A percentile compares a stretch with the other conserved stretches of the same genome.
These are phyloP conservation scores for Blastobasis adustella DNA, from an alignment of 2,888 invertebrate genomes.

Conservation along the genomic window DNA sequence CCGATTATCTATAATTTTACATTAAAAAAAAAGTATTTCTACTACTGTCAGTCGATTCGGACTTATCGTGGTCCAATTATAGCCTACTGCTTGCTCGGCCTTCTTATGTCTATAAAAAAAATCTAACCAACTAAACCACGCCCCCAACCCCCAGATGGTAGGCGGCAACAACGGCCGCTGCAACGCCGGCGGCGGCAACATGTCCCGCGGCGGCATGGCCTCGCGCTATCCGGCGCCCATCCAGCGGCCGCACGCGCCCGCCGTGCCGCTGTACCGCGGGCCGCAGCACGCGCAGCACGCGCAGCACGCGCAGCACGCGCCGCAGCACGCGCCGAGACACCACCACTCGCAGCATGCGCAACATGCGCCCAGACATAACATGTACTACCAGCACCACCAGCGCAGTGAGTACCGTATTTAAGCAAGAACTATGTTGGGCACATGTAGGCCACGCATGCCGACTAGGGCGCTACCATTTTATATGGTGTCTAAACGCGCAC, in stretches of 20 bases:
- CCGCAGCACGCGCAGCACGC: constrained; percentile 17
- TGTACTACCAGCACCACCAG: constrained; percentile 65
- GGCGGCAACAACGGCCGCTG: constrained; percentile 48
- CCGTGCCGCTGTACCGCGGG: constrained; percentile 51
- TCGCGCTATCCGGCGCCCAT: constrained; percentile 74
- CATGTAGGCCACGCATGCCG: no score
- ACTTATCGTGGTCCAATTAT: no score
- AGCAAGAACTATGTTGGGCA: no score
- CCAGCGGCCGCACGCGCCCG: constrained; percentile 68
- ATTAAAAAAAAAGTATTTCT: no score
- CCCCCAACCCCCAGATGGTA: constrained; percentile 38
- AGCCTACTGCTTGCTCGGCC: no score
- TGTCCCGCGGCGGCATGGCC: constrained; percentile 46
- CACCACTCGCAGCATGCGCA: constrained; percentile 12
- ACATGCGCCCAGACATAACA: constrained; percentile 20
- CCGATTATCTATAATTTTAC: no score
- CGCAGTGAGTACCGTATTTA: constrained; percentile 49
- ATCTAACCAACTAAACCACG: background rate
- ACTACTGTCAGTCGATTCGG: no score
- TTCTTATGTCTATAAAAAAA: constrained; percentile 1
- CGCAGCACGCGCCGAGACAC: constrained; percentile 31
- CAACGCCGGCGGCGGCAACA: constrained; percentile 30
- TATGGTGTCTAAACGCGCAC: no score
- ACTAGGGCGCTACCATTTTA: no score
- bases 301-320: constrained; percentile 15